Evolutionary conservation across 2,888 invertebrate species (phyloP).

Genomic region (Lasioglossum morio): DNA sequence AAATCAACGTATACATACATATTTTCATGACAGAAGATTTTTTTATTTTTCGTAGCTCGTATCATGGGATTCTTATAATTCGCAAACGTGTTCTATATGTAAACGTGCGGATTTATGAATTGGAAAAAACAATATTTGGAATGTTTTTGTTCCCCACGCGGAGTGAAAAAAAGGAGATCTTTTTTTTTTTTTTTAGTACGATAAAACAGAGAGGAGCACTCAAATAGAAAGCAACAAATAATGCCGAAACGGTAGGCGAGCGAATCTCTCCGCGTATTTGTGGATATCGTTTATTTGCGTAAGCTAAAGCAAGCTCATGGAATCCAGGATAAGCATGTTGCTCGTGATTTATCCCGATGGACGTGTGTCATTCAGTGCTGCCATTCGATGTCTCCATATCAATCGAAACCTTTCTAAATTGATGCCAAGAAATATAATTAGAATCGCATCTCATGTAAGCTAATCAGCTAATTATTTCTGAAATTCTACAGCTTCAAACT

Average conservation of each 20-base stretch:
- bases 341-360: conserved; percentile 39
- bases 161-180: background rate
- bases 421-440: background rate
- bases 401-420: conserved; percentile 17
- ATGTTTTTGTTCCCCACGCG: background rate
- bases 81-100: background rate
- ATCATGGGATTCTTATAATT: background rate
- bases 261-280: conserved; percentile 32
- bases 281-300: conserved; percentile 39
- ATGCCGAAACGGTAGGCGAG: conserved; percentile 16
- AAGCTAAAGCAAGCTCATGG: conserved; percentile 51
- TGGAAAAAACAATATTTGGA: background rate
- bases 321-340: conserved; percentile 58
- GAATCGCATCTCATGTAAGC: background rate
- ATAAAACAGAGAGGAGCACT: background rate
- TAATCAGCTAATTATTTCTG: background rate
- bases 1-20: background rate
- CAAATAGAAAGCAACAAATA: conserved; percentile 17
- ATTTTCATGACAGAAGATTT: background rate
- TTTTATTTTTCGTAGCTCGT: background rate
- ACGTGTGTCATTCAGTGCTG: conserved; percentile 12
- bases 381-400: conserved; percentile 15
- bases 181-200: background rate
- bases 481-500: too few species aligned
- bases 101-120: background rate